Percentiles rank a stretch among this genome's conserved stretches.
These are phyloP conservation scores for Amphiprion percula DNA, from an alignment of 2,113 vertebrate species.

Conservation along the genomic window DNA sequence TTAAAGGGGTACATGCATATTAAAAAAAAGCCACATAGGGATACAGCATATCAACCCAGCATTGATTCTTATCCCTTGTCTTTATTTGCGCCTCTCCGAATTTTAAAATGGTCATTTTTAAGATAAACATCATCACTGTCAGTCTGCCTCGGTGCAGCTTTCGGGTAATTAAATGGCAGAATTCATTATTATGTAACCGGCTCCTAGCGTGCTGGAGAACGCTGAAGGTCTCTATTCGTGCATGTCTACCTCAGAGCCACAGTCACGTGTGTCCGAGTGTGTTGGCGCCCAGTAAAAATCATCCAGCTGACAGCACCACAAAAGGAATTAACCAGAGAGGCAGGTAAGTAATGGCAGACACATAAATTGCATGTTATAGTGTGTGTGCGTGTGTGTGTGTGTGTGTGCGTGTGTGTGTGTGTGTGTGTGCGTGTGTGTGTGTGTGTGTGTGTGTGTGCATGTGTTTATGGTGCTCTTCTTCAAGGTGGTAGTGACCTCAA, in stretches of 20 bases:
- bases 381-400: not conserved
- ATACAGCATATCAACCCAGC: not conserved
- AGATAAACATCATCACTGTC: not conserved
- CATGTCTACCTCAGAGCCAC: not conserved
- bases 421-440: not conserved
- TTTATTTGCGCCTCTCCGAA: not conserved
- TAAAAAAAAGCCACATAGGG: no score
- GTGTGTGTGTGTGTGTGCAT: not conserved
- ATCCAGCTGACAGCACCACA: conserved; percentile 41
- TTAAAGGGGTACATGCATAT: no score
- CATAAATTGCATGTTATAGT: conserved; percentile 49
- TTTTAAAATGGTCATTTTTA: not conserved
- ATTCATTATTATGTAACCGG: conserved; percentile 38
- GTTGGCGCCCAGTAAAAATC: conserved; percentile 12
- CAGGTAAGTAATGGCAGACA: conserved; percentile 11
- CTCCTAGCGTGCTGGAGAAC: conserved; percentile 14
- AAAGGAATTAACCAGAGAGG: conserved; percentile 57
- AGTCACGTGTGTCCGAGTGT: conserved; percentile 27
- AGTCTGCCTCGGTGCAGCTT: conserved; percentile 22
- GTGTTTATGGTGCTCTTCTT: conserved; percentile 11
- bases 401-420: not conserved
- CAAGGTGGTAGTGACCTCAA: conserved; percentile 57
- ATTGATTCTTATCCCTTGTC: not conserved
- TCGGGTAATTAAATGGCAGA: conserved; percentile 38
- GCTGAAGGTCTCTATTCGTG: conserved; percentile 25